These are phyloP conservation scores for Drosophila paranaensis DNA, from an alignment of 2,888 invertebrate species.

Conservation along the genomic window DNA sequence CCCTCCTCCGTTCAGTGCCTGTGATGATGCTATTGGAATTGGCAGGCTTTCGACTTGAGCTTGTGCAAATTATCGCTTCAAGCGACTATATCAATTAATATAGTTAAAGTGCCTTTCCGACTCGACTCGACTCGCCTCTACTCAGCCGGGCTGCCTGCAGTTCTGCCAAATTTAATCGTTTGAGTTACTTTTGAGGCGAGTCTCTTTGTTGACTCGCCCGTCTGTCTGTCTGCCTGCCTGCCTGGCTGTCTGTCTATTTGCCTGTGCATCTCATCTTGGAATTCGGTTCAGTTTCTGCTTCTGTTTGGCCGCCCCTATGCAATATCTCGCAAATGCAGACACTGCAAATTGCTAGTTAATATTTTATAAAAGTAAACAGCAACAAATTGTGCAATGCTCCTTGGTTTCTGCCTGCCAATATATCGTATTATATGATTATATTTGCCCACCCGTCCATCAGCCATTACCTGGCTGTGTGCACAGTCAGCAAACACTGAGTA, in stretches of 20 bases:
- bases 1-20: slow-evolving; percentile 16
- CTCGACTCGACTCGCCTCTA: not conserved
- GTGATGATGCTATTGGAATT: slow-evolving; percentile 63
- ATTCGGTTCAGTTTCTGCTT: slow-evolving; percentile 36
- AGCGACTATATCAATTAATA: slow-evolving; percentile 79
- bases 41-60: slow-evolving; percentile 67
- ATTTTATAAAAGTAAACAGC: slow-evolving; percentile 78
- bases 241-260: slow-evolving; percentile 15
- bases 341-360: slow-evolving; percentile 77
- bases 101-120: slow-evolving; percentile 69
- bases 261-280: slow-evolving; percentile 26
- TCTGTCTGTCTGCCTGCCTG: slow-evolving; percentile 8
- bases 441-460: slow-evolving; percentile 17
- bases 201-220: slow-evolving; percentile 24
- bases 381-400: slow-evolving; percentile 73
- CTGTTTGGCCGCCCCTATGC: slow-evolving; percentile 60
- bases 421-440: slow-evolving; percentile 22
- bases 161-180: slow-evolving; percentile 70
- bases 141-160: not conserved
- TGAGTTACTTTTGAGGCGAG: slow-evolving; percentile 42
- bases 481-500: slow-evolving; percentile 48
- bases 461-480: not conserved
- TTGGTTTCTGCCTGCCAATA: slow-evolving; percentile 29
- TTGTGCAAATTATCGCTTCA: slow-evolving; percentile 76
- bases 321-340: slow-evolving; percentile 61